Evolutionary conservation across 2,797 vertebrate species (phyloP).

Genomic region (Typhlichthys eigenmanni): DNA sequence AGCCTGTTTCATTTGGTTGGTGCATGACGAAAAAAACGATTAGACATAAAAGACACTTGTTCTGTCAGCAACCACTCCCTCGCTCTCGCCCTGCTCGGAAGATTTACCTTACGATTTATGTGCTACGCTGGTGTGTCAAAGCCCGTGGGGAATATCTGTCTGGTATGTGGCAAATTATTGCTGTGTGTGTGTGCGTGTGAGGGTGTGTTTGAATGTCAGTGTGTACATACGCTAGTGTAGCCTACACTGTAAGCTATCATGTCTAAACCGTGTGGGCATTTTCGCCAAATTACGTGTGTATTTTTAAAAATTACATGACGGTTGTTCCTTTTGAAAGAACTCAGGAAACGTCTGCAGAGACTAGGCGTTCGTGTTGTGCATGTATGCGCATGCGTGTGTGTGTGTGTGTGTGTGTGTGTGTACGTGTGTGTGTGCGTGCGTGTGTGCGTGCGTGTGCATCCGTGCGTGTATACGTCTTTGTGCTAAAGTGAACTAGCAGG

Average conservation of each 20-base stretch:
- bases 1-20: conserved; percentile 69
- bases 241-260: background rate
- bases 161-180: conserved; percentile 52
- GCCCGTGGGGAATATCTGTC: conserved; percentile 50
- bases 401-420: conserved; percentile 1
- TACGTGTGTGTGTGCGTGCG: conserved; percentile 2
- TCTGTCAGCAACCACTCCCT: conserved; percentile 55
- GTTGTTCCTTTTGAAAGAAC: conserved; percentile 37
- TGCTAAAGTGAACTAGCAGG: conserved; percentile 70
- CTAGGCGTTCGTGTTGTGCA: conserved; percentile 24
- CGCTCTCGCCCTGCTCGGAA: conserved; percentile 24
- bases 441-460: conserved; percentile 13
- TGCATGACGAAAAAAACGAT: conserved; percentile 42
- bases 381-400: conserved; percentile 1
- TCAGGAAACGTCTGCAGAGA: conserved; percentile 45
- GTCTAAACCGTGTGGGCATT: conserved; percentile 8
- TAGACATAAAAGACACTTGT: conserved; percentile 59
- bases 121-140: conserved; percentile 54
- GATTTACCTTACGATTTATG: conserved; percentile 60
- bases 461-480: conserved; percentile 39
- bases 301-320: conserved; percentile 24
- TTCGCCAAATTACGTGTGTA: conserved; percentile 6
- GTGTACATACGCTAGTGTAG: background rate
- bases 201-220: conserved; percentile 1
- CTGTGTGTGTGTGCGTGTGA: conserved; percentile 5